Evolutionary conservation across 2,888 invertebrate genomes (phyloP), one percentile per base, ranked within the genome.

Genomic region (Scaptomyza flava): DNA sequence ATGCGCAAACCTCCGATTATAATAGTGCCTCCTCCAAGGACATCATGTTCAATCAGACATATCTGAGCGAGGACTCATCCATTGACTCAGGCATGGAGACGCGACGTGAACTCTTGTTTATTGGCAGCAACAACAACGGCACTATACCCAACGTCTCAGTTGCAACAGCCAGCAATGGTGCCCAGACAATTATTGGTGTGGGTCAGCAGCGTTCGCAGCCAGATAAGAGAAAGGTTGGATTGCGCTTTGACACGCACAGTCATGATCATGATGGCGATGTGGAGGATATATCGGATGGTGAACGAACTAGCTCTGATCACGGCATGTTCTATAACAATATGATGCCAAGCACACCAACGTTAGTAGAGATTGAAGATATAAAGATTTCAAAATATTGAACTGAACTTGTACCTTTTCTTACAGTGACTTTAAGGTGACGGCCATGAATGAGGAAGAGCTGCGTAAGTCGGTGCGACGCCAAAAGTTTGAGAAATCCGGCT

Each of bases 191-290:
- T 2, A 9, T 50, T 6, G 62, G 51, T 6, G 51, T 52, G 6
- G 65, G 23, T 5, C 82, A 85, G 51, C 77, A 79, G 14, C 83
- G 88, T 27, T 74, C 89, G 23, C 42, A 79, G 72, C 90, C 89
- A 0, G 91, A 94, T 5, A 91, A 91, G 41, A 85, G 91, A 6
- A 91, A 91, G 67, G 73, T 87, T 8, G 91, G 91, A 2, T 69
- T 91, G 62, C 90, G 91, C 17, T 94, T 94, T 82, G 95, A 94
- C 89, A 96, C 96, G 17, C 92, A 91, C 17, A 84, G 78, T 48
- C 96, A 96, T 8, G 97, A 97, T 65, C 96, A 97, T 87, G 96
- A 96, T 73, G 96, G 96, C 0, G 97, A 97, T 79, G 94, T 96
- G 0, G 97, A 97, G 82, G 96, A 97, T 82, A 96, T 96, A 87